A percentile compares a stretch with the other conserved stretches of the same genome.
phyloP scores from a whole-genome alignment of 2,113 vertebrate species.

The Festucalex cinctus region DNA sequence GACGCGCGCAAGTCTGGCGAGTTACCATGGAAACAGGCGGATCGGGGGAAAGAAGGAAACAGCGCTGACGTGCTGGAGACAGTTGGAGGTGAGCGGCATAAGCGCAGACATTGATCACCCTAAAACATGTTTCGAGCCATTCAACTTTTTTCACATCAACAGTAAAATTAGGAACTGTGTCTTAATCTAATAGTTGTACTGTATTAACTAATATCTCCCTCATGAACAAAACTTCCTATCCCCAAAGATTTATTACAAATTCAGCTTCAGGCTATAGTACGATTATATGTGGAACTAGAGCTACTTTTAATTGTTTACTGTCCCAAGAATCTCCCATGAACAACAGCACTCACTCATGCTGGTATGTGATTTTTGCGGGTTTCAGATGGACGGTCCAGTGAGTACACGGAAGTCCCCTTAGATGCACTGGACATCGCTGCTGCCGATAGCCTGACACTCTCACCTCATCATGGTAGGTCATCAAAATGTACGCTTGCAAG shows the following conservation, averaged over 20 bases:
- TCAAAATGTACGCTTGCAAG: no score
- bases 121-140: not conserved
- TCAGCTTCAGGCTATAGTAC: not conserved
- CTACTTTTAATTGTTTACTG: not conserved
- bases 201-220: not conserved
- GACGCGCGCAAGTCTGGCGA: constrained; percentile 65
- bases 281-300: not conserved
- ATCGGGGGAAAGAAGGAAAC: constrained; percentile 58
- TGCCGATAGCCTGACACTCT: constrained; percentile 79
- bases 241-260: not conserved
- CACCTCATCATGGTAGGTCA: constrained; percentile 78
- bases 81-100: constrained; percentile 45
- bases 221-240: not conserved
- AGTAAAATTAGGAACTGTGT: not conserved
- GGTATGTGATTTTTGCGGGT: constrained; percentile 5
- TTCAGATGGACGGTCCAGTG: constrained; percentile 48
- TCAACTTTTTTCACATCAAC: not conserved
- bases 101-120: not conserved
- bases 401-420: constrained; percentile 88
- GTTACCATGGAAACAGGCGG: constrained; percentile 71
- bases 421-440: constrained; percentile 83
- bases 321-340: not conserved
- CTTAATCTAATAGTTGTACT: not conserved
- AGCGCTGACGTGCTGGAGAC: constrained; percentile 35
- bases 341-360: not conserved